A percentile compares a stretch with the other conserved stretches of the same genome.
Evolutionary conservation across 1,140 invertebrate genomes (phyloP).

Genomic region (Onthophagus taurus): DNA sequence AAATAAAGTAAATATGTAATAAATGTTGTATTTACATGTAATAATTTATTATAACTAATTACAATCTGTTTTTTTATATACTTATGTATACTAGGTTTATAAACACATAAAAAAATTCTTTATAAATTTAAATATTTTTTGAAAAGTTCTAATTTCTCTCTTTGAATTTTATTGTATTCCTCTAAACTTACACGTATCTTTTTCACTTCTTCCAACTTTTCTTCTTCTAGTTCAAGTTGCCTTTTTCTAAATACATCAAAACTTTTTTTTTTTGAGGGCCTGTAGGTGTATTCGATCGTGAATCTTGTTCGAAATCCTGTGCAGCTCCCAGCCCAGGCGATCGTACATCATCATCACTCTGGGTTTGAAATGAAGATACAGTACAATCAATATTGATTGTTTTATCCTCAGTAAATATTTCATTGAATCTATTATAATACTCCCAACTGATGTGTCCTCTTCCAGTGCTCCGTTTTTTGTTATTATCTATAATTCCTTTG

Average conservation of each 20-base stretch:
- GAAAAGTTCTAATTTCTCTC: too few species aligned
- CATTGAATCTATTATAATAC: constrained; percentile 1
- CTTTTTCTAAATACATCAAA: background rate
- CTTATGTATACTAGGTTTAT: too few species aligned
- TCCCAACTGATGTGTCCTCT: background rate
- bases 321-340: background rate
- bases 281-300: background rate
- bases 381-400: background rate
- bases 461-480: background rate
- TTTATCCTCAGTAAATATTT: constrained; percentile 1
- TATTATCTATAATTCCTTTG: background rate
- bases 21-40: too few species aligned
- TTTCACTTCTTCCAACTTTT: background rate
- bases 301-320: background rate
- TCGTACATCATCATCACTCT: background rate
- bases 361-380: background rate
- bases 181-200: background rate
- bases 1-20: too few species aligned
- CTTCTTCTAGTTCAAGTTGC: background rate
- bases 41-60: too few species aligned
- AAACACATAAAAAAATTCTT: too few species aligned
- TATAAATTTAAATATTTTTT: too few species aligned
- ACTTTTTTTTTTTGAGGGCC: background rate
- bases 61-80: too few species aligned
- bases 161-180: too few species aligned